phyloP scores from a whole-genome alignment of 1,140 invertebrate genomes.

The Saccostrea cuccullata region DNA sequence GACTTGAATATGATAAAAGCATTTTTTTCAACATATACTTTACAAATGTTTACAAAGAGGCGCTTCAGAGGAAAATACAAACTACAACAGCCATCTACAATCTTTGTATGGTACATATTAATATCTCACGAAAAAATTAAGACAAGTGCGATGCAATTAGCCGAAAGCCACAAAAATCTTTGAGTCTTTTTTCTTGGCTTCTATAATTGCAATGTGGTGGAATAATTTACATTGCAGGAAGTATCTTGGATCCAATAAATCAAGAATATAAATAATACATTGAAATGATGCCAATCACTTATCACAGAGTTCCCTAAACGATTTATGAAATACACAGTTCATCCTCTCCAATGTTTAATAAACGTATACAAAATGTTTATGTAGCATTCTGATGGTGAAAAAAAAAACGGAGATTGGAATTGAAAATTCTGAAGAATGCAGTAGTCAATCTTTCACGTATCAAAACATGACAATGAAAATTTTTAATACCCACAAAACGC shows the following conservation, averaged over 20 bases:
- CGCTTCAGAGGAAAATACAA: too few species aligned
- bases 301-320: not conserved
- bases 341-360: not conserved
- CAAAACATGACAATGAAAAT: not conserved
- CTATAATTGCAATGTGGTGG: not conserved
- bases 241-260: not conserved
- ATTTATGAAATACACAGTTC: not conserved
- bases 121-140: too few species aligned
- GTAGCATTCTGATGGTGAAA: not conserved
- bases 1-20: too few species aligned
- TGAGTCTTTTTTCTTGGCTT: not conserved
- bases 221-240: slow-evolving; percentile 11
- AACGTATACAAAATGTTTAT: not conserved
- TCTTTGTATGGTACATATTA: too few species aligned
- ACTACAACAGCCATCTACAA: too few species aligned
- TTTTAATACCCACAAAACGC: not conserved
- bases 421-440: not conserved
- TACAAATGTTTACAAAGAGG: too few species aligned
- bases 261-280: slow-evolving; percentile 15
- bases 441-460: not conserved
- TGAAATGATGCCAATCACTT: slow-evolving; percentile 19
- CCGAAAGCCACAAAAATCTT: not conserved
- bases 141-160: slow-evolving; percentile 6
- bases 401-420: not conserved
- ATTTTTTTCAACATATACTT: too few species aligned